Base-by-base conservation (phyloP, 35 echinoderm and acorn worm species). In the Anneissia japonica region DNA sequence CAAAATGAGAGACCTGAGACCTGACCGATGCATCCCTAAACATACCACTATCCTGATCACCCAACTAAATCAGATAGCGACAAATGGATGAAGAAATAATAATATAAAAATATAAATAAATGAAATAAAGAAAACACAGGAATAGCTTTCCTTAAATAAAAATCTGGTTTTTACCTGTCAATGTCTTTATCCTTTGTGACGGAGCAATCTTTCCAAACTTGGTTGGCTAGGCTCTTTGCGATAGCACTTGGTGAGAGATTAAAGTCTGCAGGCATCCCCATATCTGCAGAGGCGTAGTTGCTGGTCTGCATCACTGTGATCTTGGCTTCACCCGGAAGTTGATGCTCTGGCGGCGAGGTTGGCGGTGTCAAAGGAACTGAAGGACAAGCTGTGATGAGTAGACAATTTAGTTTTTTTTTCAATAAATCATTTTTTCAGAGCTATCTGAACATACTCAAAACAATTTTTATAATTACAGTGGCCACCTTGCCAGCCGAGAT, bases 321-420 rank as follows among this genome's bases (percentile, higher is more conserved):
- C 36, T 81, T 81, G 7, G 79, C 38, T 32, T 90, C 88, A 17
- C 88, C 92, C 4, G 87, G 85, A n/a, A 93, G 46, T 31, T 84
- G 86, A 64, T 94, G 92, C 36, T 97, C 95, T 31, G 88, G 95
- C 26, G 93, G 93, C 16, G 95, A 97, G 72, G 88, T 97, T 16
- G 95, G 95, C 39, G 95, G 91, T 23, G 95, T 94, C 35, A 94
- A 39, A 30, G 88, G 73, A 14, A 93, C 84, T 0, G 87, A 88
- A 13, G 90, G 88, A 39, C 83, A 76, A 17, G 85, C 90, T 92
- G 38, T 13, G 23, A 6, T 21, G 40, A 34, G 28, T 28, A 72
- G 55, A 89, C 6, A 82, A n/a, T 64, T 64, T 28, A 14, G 28
- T 64, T 64, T 28, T 64, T 28, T 14, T 14, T 64, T 64, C 13